A percentile compares a stretch with the other conserved stretches of the same genome.
Conservation (phyloP, 2,888 invertebrate genomes). For the Trichacis sp. region DNA sequence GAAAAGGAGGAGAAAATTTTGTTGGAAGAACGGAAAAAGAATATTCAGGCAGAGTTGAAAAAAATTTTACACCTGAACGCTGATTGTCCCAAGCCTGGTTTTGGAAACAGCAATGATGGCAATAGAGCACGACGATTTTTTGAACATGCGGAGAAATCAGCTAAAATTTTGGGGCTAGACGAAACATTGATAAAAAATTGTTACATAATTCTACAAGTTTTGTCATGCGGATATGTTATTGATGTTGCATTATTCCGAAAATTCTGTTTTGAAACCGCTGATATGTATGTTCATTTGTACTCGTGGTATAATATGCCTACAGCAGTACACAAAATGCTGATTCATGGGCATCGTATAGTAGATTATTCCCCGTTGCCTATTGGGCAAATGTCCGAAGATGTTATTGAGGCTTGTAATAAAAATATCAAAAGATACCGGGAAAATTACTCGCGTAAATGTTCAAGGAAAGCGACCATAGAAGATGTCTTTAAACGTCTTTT, state of each 20-base stretch:
- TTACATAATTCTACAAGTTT: background rate
- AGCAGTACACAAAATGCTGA: background rate
- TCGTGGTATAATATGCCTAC: slow-evolving; percentile 14
- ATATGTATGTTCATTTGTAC: background rate
- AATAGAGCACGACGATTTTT: slow-evolving; percentile 33
- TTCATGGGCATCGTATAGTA: slow-evolving; percentile 3
- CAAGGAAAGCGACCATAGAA: no score
- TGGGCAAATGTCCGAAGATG: background rate
- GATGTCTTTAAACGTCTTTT: no score
- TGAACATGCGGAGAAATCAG: slow-evolving; percentile 14
- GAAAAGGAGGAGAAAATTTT: no score
- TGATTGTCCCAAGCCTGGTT: no score
- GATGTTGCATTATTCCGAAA: background rate
- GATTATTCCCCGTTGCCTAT: background rate
- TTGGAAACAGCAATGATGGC: no score
- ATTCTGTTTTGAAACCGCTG: background rate
- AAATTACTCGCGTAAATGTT: no score
- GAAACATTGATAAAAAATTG: slow-evolving; percentile 17
- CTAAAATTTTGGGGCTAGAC: slow-evolving; percentile 12
- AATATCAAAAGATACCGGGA: no score
- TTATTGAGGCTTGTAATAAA: background rate
- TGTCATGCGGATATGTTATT: background rate
- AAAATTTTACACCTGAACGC: no score
- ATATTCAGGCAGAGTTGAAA: no score
- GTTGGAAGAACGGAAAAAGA: no score